Evolutionary conservation across 2,888 invertebrate species (phyloP), one percentile per base, ranked within the genome.

Genomic region (Lithophane socia): DNA sequence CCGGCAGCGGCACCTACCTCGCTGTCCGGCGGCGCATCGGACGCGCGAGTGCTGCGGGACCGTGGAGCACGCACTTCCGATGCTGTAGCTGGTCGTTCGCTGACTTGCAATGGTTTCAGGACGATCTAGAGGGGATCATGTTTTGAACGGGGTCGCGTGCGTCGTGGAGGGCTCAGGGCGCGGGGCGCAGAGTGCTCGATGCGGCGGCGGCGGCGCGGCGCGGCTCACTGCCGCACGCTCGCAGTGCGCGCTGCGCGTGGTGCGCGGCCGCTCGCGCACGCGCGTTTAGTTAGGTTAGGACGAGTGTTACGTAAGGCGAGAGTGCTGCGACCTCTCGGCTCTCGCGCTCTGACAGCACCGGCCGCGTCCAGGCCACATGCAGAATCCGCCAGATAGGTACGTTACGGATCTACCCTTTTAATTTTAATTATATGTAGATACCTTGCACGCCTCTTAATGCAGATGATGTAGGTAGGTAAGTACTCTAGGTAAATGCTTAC

Each of bases 191-290:
- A 49, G 8, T 37, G 42, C 68, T 76, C 86, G 74, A 69, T 73
- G 73, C 61, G 79, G 81, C 80, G 81, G 67, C 77, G 78, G 80
- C 80, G 79, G 82, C 72, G 81, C 80, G 79, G 81, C 80, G 86
- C 71, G 77, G 69, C 75, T 68, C 76, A 83, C 85, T 71, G 77
- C 72, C 75, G 75, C 77, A 61, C 68, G 73, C 64, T n/a, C 37
- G 44, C 56, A 42, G 73, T 71, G 70, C 73, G 78, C 56, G 76
- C 21, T 49, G 69, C 69, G 68, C 77, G 63, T 18, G 47, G 78
- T 67, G 74, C 77, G 78, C 75, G 78, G 66, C 65, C 61, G 64
- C 80, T 70, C 78, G 77, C 87, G 84, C 80, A 80, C 75, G 81
- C 83, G 80, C 80, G 75, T 60, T 68, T 10, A 52, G 37, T 10